Conservation (phyloP, 2,888 invertebrate species). For the Schizotus pectinicornis region DNA sequence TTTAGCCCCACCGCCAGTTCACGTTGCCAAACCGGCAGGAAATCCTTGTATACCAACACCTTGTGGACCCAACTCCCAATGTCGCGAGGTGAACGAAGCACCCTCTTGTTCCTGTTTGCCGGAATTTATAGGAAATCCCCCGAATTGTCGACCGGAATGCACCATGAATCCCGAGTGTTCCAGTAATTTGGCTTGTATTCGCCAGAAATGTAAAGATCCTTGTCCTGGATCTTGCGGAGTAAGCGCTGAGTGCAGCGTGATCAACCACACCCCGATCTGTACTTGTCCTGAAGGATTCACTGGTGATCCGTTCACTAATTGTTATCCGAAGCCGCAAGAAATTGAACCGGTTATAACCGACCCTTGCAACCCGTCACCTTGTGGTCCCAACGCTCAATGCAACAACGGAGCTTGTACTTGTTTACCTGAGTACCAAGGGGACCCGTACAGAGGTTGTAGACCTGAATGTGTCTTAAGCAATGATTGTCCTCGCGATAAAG, state of each 20-base stretch:
- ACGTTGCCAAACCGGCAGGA: constrained; percentile 61
- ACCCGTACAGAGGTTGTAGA: constrained; percentile 84
- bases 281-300: constrained; percentile 79
- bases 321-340: constrained; percentile 51
- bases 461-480: constrained; percentile 86
- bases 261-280: constrained; percentile 86
- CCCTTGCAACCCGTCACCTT: constrained; percentile 86
- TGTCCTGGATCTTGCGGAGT: constrained; percentile 86
- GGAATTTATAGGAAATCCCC: constrained; percentile 81
- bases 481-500: constrained; percentile 76
- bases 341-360: constrained; percentile 66
- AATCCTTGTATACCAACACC: constrained; percentile 84
- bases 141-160: constrained; percentile 87
- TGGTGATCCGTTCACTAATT: constrained; percentile 86
- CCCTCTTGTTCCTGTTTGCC: constrained; percentile 81
- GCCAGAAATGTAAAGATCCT: constrained; percentile 81
- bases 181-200: constrained; percentile 83
- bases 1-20: constrained; percentile 58
- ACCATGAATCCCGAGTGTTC: constrained; percentile 84
- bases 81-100: constrained; percentile 75
- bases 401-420: constrained; percentile 85
- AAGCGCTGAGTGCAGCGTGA: constrained; percentile 78
- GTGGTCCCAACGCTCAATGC: constrained; percentile 82
- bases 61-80: constrained; percentile 85
- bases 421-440: constrained; percentile 81